Conservation (phyloP, 1,140 invertebrate genomes). For the Whitmania pigra region DNA sequence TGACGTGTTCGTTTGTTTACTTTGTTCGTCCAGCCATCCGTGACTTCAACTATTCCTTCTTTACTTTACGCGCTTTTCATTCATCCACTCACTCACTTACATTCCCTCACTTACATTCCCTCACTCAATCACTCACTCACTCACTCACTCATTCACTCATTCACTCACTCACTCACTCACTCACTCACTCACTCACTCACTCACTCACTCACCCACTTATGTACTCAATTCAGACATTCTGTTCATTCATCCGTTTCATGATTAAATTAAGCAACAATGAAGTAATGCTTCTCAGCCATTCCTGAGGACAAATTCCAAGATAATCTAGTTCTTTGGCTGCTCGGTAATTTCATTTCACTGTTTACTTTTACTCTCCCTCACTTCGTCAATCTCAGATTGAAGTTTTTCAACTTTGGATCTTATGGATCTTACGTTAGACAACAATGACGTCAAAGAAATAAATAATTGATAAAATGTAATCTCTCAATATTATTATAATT, state of each 20-base stretch:
- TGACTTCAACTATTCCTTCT: neutral
- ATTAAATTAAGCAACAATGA: too few relatives aligned
- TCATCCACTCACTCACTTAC: neutral
- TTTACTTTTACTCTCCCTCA: too few relatives aligned
- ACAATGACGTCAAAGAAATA: too few relatives aligned
- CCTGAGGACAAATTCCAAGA: neutral
- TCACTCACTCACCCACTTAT: neutral
- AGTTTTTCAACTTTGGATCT: neutral
- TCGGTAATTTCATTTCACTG: neutral
- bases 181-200: slow-evolving; percentile 1
- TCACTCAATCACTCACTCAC: slow-evolving; percentile 9
- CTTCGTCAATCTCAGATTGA: neutral
- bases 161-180: neutral
- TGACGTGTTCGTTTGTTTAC: too few relatives aligned
- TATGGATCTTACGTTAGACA: too few relatives aligned
- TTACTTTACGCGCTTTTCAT: neutral
- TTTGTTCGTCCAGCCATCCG: too few relatives aligned
- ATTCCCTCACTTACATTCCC: neutral
- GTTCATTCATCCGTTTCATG: too few relatives aligned
- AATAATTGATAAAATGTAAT: too few relatives aligned
- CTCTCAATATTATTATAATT: too few relatives aligned
- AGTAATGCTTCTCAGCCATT: neutral
- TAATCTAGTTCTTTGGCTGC: too few relatives aligned
- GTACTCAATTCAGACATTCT: neutral
- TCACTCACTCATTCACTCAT: slow-evolving; percentile 6